Base-by-base conservation (phyloP, 2,888 invertebrate species). In the Eupithecia insigniata region DNA sequence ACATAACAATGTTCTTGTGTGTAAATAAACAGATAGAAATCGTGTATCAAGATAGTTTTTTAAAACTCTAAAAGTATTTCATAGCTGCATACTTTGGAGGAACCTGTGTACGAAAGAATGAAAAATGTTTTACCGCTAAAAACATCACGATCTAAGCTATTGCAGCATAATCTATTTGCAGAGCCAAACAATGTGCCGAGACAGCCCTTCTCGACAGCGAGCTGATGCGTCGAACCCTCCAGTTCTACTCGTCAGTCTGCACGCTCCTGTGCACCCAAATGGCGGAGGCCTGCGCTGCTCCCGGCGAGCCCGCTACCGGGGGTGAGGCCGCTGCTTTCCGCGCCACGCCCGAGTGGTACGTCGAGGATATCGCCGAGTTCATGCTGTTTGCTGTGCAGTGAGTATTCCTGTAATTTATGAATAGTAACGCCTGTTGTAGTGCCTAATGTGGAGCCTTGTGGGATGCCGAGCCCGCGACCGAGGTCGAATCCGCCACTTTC, bases 321-420 rank as follows among this genome's bases (percentile, higher is more conserved):
- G 74, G 43, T 68, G 36, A 16, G 3, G 94, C 95, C 51, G 95
- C 95, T 79, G 95, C 96, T 81, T 99, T 99, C 95, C 96, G 97
- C 69, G 98, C 99, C 82, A 95, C 98, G 86, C 99, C 99, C 58
- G 99, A 99, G 94, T 99, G 99, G 97, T 98, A 98, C 90, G 96
- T 99, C 81, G 99, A 99, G 92, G 99, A 99, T 88, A 97, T 99
- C 82, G 98, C 99, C 16, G 99, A 99, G 91, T 98, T 99, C 91
- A 95, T 99, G 84, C 95, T 99, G 43, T 99, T 99, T 87, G 96
- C 97, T 5, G 95, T 99, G 84, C 98, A 98, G 98, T 98, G 93
- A 97, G 70, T 72, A 62, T n/a, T 30, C 10, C 22, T 32, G 8
- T 12, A 10, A 8, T 61, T 58, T 60, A 16, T 51, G 10, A 2